A percentile compares a stretch with the other conserved stretches of the same genome.
Evolutionary conservation across 1,140 invertebrate genomes (phyloP).

Genomic region (Drosophila tropicalis): DNA sequence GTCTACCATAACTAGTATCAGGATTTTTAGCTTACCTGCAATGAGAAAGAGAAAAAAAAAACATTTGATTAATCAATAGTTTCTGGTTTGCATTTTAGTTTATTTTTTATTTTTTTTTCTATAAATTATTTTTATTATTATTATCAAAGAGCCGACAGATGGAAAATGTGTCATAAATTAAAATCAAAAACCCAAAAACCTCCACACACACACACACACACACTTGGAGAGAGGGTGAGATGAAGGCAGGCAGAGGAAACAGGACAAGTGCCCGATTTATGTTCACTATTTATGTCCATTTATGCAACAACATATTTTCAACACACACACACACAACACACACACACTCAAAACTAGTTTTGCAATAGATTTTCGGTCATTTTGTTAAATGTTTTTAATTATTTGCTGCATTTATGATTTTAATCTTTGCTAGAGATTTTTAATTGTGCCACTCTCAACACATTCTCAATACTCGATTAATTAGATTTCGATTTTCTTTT

Average conservation of each 20-base stretch:
- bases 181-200: no score
- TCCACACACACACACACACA: no score
- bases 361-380: neutral
- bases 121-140: neutral
- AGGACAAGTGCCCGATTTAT: conserved; percentile 12
- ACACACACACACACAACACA: no score
- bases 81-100: conserved; percentile 32
- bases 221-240: neutral
- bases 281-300: conserved; percentile 7
- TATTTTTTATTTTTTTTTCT: neutral
- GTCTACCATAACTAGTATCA: conserved; percentile 26
- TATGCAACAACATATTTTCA: conserved; percentile 11
- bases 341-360: neutral
- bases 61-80: conserved; percentile 68
- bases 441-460: no score
- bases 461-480: no score
- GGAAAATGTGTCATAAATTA: conserved; percentile 48
- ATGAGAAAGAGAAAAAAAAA: conserved; percentile 45
- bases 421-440: neutral
- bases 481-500: no score
- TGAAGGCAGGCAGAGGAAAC: neutral
- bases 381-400: neutral
- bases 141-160: conserved; percentile 34
- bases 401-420: neutral
- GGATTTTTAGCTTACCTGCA: conserved; percentile 69